Evolutionary conservation across 2,797 vertebrate genomes (phyloP), one percentile per base, ranked within the genome.

Genomic region (Adrianichthys oophorus): DNA sequence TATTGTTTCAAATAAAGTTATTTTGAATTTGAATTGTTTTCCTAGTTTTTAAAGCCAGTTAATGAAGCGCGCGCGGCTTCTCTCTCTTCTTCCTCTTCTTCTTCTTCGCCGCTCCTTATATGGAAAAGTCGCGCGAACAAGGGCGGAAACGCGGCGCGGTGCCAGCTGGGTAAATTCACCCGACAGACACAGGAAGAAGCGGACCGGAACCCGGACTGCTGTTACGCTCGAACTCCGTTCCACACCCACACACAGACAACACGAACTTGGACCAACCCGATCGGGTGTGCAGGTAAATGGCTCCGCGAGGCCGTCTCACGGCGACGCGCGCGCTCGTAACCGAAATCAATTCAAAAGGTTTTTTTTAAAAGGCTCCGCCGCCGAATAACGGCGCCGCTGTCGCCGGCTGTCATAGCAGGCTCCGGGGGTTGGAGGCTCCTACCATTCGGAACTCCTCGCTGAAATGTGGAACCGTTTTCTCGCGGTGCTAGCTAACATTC

Each of bases 101-200:
- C 78, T 71, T 59, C 67, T 78, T 72, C 78, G 43, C 32, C 80
- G 2, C 61, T 77, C 89, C 90, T 89, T 92, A 90, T 92, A 92
- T 87, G 90, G 90, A 55, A 83, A 89, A 88, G 75, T 62, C 69
- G 76, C 63, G 60, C 73, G 76, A 72, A 60, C 50, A 64, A 73
- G 89, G 90, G 90, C 89, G 91, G 91, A 89, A 90, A 82, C 88
- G 72, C 68, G 40, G 86, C 90, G 92, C 91, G 72, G 86, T 85
- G 92, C 61, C 76, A 59, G 85, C 85, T 86, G 91, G 91, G 92
- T 88, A 90, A 86, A 73, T 62, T 62, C 82, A 62, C 54, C 55
- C 59, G n/a, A n/a, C 41, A 76, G 82, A 87, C 72, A 29, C 91
- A 90, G 91, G 91, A 92, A 93, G 91, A 87, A 66, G 15, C 37